Evolutionary conservation across 2,797 vertebrate species (phyloP).

Genomic region (Gorsachius magnificus): DNA sequence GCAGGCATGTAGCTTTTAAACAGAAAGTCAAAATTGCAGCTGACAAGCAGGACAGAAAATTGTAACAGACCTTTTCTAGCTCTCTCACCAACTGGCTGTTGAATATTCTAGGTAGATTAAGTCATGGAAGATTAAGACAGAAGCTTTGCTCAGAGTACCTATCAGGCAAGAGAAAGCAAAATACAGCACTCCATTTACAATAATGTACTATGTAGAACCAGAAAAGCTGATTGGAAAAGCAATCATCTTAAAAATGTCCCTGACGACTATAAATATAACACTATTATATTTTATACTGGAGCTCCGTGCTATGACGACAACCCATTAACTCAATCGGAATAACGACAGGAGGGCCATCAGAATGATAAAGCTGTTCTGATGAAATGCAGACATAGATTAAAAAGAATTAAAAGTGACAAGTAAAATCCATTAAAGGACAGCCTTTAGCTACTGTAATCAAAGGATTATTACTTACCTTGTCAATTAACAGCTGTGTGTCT

Average conservation of each 20-base stretch:
- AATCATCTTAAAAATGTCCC: constrained; percentile 65
- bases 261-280: constrained; percentile 58
- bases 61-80: constrained; percentile 19
- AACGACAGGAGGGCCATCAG: constrained; percentile 61
- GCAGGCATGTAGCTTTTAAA: constrained; percentile 44
- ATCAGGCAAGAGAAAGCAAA: constrained; percentile 58
- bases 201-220: constrained; percentile 58
- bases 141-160: constrained; percentile 55
- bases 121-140: constrained; percentile 70
- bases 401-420: constrained; percentile 79
- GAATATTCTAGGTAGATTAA: constrained; percentile 74
- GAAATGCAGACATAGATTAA: constrained; percentile 76
- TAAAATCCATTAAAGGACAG: constrained; percentile 73
- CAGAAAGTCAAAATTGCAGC: constrained; percentile 17
- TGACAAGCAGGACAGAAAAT: constrained; percentile 50
- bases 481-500: constrained; percentile 71
- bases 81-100: constrained; percentile 51
- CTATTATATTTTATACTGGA: constrained; percentile 61
- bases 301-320: constrained; percentile 44
- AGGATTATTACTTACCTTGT: constrained; percentile 73
- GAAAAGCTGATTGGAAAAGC: constrained; percentile 69
- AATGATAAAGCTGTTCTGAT: constrained; percentile 72
- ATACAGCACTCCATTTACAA: constrained; percentile 28
- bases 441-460: constrained; percentile 77
- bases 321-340: constrained; percentile 69